phyloP scores from a whole-genome alignment of 2,888 invertebrate species.

The Mythimna pallens region DNA sequence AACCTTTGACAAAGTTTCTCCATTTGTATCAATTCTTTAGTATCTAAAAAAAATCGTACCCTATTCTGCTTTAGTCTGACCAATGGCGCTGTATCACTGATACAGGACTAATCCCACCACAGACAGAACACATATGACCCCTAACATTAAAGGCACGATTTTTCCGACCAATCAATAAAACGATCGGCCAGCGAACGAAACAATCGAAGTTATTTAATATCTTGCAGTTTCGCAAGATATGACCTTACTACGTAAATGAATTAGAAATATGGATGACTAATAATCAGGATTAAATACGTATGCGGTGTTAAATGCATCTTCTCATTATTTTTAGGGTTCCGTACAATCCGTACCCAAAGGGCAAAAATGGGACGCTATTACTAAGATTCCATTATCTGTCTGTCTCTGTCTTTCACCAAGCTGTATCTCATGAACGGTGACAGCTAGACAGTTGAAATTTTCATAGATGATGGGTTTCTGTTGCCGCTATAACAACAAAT shows the following conservation, averaged over 20 bases:
- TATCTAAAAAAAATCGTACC: too few relatives aligned
- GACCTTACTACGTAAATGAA: conserved; percentile 65
- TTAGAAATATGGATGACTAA: conserved; percentile 64
- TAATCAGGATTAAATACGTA: conserved; percentile 21
- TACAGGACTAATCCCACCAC: conserved; percentile 46
- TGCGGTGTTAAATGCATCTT: background rate
- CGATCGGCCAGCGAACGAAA: conserved; percentile 79
- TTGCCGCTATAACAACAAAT: too few relatives aligned
- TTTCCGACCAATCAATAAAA: conserved; percentile 86
- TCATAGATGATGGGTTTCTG: too few relatives aligned
- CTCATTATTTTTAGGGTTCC: too few relatives aligned
- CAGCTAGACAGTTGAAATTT: too few relatives aligned
- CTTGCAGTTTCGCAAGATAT: conserved; percentile 62
- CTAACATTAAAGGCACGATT: conserved; percentile 82
- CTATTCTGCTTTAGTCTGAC: background rate
- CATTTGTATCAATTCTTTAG: too few relatives aligned
- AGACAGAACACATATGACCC: conserved; percentile 56
- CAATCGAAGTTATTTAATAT: conserved; percentile 77
- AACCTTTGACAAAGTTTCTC: too few relatives aligned
- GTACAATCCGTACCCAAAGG: too few relatives aligned
- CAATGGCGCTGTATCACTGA: background rate
- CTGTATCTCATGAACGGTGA: too few relatives aligned
- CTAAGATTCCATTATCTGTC: too few relatives aligned
- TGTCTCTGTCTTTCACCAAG: too few relatives aligned
- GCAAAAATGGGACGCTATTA: too few relatives aligned